phyloP scores from a whole-genome alignment of 2,888 invertebrate species.

The Nomada goodeniana region DNA sequence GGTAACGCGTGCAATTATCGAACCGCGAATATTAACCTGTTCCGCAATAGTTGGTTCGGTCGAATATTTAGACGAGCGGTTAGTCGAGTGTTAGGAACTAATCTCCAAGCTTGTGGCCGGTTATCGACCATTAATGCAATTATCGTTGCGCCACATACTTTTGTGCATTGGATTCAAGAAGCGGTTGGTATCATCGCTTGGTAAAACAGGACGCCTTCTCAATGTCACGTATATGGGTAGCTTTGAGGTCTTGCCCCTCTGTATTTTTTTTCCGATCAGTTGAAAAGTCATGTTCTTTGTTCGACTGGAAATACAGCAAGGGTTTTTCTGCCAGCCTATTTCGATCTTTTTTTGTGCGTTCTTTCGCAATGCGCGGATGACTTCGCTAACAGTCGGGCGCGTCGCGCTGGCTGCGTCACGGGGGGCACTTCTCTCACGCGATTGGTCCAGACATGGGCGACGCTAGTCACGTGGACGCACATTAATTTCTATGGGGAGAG shows the following conservation, averaged over 20 bases:
- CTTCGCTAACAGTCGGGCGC: slow-evolving; percentile 66
- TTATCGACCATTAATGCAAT: slow-evolving; percentile 32
- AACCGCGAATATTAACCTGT: slow-evolving; percentile 8
- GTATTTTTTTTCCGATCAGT: not conserved
- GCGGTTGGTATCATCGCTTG: slow-evolving; percentile 24
- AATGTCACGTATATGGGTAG: not conserved
- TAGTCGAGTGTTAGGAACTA: slow-evolving; percentile 4
- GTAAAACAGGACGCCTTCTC: slow-evolving; percentile 27
- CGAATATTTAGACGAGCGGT: not conserved
- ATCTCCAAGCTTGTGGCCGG: not conserved
- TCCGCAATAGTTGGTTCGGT: not conserved
- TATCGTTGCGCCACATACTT: slow-evolving; percentile 11
- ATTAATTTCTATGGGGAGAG: slow-evolving; percentile 73
- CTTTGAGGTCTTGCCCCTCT: not conserved
- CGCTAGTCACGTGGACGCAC: slow-evolving; percentile 65
- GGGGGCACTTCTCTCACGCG: slow-evolving; percentile 55
- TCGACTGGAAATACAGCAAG: slow-evolving; percentile 33
- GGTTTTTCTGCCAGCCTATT: slow-evolving; percentile 41
- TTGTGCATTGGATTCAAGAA: not conserved
- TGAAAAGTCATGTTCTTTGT: slow-evolving; percentile 43
- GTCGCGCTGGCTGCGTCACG: slow-evolving; percentile 61
- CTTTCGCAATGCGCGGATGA: slow-evolving; percentile 67
- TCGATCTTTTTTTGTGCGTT: slow-evolving; percentile 47
- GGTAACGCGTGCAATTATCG: slow-evolving; percentile 16
- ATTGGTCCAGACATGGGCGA: slow-evolving; percentile 67